Evolutionary conservation across 1,140 invertebrate genomes (phyloP), one percentile per base, ranked within the genome.

Genomic region (Colletes latitarsis): DNA sequence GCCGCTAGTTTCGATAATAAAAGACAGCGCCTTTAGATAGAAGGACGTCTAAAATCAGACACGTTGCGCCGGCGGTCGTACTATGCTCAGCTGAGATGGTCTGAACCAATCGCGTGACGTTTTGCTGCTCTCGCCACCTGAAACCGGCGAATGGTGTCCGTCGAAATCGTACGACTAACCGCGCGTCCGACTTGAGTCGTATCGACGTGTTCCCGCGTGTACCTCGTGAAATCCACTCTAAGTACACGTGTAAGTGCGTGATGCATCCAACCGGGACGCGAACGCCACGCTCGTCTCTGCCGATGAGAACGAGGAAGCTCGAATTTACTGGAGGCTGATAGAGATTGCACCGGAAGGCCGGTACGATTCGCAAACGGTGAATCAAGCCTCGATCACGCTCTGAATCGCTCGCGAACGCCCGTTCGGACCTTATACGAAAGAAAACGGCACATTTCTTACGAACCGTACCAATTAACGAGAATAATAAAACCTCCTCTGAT

Each of bases 51-150:
- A 73, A 39, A 67, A 74, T 58, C 67, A 71, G 77, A 76, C 64
- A 79, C 52, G 72, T 68, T 41, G 68, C 62, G 60, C 69, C 62
- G 75, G 30, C 21, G 52, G 46, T 74, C 43, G 58, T 21, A 52
- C 55, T 53, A 77, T 62, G 77, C 90, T 93, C 92, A 92, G 92
- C 90, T 87, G 91, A 93, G 90, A 84, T 71, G 70, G 73, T 46
- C 49, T 77, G 76, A 86, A 85, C 92, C 92, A 93, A 93, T 93
- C 82, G 68, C 75, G 83, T 77, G 68, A 75, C 89, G 75, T 66
- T 83, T 57, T 82, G 67, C 84, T 75, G 78, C 90, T 93, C 91
- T 91, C 91, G 90, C 91, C 92, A 93, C 91, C 87, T 88, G 81
- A 81, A 88, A 84, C 83, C 70, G 76, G 75, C 90, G 87, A 89